A percentile compares a stretch with the other conserved stretches of the same genome.
Evolutionary conservation across 92 coral and sea anemone species (phyloP).

Genomic region (Muricea muricata): DNA sequence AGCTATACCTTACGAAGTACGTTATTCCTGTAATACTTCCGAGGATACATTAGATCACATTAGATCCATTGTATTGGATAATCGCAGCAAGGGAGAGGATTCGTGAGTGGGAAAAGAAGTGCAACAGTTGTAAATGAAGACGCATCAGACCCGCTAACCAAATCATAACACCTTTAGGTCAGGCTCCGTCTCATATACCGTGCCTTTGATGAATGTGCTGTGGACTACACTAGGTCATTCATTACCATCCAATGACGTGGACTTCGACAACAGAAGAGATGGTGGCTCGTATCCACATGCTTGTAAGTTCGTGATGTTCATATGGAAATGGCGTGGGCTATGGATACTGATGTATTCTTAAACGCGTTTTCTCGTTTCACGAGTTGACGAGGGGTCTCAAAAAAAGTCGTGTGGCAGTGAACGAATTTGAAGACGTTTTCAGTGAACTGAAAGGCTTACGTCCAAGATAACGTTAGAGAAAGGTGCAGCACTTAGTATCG

Average conservation of each 20-base stretch:
- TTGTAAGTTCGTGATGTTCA: conserved; percentile 40
- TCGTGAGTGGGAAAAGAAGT: conserved; percentile 54
- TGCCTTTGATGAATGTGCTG: conserved; percentile 45
- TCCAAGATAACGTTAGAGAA: conserved; percentile 37
- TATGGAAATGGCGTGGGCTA: conserved; percentile 53
- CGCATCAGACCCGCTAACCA: conserved; percentile 33
- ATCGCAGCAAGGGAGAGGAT: background rate
- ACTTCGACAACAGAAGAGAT: conserved; percentile 40
- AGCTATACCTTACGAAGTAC: conserved; percentile 5
- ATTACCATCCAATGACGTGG: conserved; percentile 56
- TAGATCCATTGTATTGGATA: no score
- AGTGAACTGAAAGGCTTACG: conserved; percentile 18
- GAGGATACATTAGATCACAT: background rate
- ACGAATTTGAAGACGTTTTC: conserved; percentile 50
- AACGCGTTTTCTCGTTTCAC: conserved; percentile 61
- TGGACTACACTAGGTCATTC: conserved; percentile 61
- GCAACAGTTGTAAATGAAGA: conserved; percentile 55
- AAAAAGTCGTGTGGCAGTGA: conserved; percentile 55
- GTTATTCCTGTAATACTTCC: background rate
- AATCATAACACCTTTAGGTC: conserved; percentile 49
- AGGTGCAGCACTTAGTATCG: conserved; percentile 60
- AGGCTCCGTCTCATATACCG: conserved; percentile 51
- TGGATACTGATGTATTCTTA: conserved; percentile 70
- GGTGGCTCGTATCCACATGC: conserved; percentile 51
- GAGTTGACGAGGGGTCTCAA: conserved; percentile 65